Conservation (phyloP, 2,797 vertebrate genomes). For the Vespertilio murinus region DNA sequence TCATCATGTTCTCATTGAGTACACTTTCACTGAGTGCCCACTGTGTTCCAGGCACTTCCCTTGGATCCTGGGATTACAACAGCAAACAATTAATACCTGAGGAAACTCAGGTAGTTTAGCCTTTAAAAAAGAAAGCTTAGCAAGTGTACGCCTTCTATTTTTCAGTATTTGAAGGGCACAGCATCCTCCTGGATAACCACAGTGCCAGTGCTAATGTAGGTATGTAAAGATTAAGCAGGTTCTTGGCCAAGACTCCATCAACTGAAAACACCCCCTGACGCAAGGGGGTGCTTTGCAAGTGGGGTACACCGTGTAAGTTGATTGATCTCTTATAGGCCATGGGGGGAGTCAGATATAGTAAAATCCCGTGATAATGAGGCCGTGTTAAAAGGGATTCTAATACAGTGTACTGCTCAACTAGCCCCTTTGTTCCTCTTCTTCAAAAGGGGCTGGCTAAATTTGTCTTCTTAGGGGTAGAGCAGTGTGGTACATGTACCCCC, state of each 20-base stretch:
- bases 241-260: constrained; percentile 9
- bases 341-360: background rate
- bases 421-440: background rate
- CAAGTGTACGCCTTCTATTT: background rate
- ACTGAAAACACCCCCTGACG: background rate
- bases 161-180: background rate
- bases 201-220: background rate
- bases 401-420: background rate
- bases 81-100: background rate
- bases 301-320: background rate
- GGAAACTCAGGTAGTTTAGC: background rate
- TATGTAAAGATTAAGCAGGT: background rate
- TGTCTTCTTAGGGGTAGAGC: background rate
- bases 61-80: background rate
- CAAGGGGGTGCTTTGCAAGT: constrained; percentile 5
- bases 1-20: background rate
- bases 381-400: background rate
- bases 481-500: too few species aligned
- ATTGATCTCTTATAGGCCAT: background rate
- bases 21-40: background rate
- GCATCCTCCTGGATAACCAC: background rate
- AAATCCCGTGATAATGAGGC: background rate
- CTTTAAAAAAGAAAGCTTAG: background rate
- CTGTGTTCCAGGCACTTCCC: background rate
- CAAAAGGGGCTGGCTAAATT: background rate